Evolutionary conservation across 2,113 vertebrate genomes (phyloP).

Genomic region (Glareola pratincola): DNA sequence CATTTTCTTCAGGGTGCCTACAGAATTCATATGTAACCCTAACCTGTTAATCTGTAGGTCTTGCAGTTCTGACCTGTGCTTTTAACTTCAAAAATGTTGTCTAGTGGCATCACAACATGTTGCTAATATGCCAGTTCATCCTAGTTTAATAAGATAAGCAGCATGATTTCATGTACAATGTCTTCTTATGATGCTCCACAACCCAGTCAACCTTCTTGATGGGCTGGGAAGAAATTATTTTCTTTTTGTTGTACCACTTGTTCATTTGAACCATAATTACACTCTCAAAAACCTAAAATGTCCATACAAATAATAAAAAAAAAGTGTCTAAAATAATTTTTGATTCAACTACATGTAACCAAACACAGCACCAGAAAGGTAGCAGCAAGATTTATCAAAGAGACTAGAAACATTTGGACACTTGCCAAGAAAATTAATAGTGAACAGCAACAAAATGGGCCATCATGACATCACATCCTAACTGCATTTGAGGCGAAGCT

Average conservation of each 20-base stretch:
- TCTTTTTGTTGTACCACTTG: neutral
- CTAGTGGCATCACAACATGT: neutral
- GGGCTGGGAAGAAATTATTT: neutral
- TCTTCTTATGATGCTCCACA: neutral
- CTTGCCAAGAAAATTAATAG: neutral
- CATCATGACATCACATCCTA: no score
- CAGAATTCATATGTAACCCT: neutral
- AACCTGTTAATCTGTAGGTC: neutral
- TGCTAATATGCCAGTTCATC: neutral
- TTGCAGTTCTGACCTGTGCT: neutral
- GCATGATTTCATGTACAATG: neutral
- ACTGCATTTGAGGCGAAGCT: neutral
- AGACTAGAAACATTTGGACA: neutral
- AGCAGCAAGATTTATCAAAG: neutral
- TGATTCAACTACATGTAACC: neutral
- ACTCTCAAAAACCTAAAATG: neutral
- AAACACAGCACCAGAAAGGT: neutral
- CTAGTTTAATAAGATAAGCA: neutral
- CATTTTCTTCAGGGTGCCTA: neutral
- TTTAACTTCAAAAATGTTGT: neutral
- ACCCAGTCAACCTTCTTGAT: neutral
- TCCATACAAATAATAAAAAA: neutral
- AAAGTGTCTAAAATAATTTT: neutral
- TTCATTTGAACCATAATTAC: neutral
- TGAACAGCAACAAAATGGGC: neutral